phyloP scores from a whole-genome alignment of 2,113 vertebrate species.

The Uria lomvia region DNA sequence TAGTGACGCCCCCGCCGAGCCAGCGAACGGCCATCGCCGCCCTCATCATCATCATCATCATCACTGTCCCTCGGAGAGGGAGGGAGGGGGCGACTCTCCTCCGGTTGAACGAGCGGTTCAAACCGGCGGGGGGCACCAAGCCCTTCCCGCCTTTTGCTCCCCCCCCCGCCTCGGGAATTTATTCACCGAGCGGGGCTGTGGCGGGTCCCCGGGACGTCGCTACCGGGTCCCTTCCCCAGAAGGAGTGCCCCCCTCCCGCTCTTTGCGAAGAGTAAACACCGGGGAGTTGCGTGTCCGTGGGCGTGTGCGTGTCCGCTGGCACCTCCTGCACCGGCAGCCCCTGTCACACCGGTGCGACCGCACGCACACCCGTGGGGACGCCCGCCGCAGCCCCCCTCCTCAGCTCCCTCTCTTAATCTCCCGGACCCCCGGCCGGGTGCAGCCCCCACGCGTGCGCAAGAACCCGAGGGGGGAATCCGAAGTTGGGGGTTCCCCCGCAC shows the following conservation, averaged over 20 bases:
- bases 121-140: neutral
- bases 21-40: neutral
- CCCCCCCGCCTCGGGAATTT: neutral
- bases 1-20: slow-evolving; percentile 1
- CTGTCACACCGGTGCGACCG: neutral
- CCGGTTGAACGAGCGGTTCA: neutral
- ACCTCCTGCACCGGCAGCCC: neutral
- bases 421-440: neutral
- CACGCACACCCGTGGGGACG: neutral
- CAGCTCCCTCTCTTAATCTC: neutral
- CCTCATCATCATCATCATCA: neutral
- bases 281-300: neutral
- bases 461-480: neutral
- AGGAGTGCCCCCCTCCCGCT: neutral
- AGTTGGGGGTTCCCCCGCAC: neutral
- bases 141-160: neutral
- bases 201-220: neutral
- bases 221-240: neutral
- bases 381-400: neutral
- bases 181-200: neutral
- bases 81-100: neutral
- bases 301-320: neutral
- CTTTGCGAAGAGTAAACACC: neutral
- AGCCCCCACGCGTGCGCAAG: neutral
- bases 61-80: neutral